Conservation (phyloP, 1,140 invertebrate genomes). For the Arctopsyche grandis region DNA sequence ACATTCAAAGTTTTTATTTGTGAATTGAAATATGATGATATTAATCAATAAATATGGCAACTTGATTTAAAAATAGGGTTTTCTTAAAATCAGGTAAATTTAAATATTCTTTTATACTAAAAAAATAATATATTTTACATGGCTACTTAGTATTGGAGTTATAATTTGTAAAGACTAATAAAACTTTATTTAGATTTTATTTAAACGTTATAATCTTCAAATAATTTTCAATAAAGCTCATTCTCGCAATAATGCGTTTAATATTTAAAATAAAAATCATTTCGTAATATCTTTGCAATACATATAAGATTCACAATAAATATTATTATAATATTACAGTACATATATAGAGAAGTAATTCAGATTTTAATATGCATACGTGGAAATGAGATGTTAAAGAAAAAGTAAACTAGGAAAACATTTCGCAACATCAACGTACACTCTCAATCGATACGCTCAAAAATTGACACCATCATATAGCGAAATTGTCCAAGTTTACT, state of each 20-base stretch:
- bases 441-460: too few relatives aligned
- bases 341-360: too few relatives aligned
- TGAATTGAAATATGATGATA: constrained; percentile 12
- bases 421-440: too few relatives aligned
- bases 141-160: constrained; percentile 41
- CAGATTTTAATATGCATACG: too few relatives aligned
- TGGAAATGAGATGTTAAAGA: too few relatives aligned
- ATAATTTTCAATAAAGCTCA: constrained; percentile 31
- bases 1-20: constrained; percentile 8
- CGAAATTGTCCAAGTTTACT: too few relatives aligned
- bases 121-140: constrained; percentile 39
- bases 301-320: too few relatives aligned
- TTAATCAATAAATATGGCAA: constrained; percentile 53
- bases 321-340: too few relatives aligned
- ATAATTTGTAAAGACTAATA: constrained; percentile 14
- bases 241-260: not conserved
- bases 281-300: not conserved
- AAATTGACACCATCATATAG: too few relatives aligned
- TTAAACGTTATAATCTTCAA: not conserved
- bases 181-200: constrained; percentile 18
- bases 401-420: too few relatives aligned
- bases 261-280: constrained; percentile 15
- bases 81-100: constrained; percentile 45
- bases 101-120: constrained; percentile 28
- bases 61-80: constrained; percentile 49